Conservation (phyloP, 2,797 vertebrate species). For the Microtus obscurus region DNA sequence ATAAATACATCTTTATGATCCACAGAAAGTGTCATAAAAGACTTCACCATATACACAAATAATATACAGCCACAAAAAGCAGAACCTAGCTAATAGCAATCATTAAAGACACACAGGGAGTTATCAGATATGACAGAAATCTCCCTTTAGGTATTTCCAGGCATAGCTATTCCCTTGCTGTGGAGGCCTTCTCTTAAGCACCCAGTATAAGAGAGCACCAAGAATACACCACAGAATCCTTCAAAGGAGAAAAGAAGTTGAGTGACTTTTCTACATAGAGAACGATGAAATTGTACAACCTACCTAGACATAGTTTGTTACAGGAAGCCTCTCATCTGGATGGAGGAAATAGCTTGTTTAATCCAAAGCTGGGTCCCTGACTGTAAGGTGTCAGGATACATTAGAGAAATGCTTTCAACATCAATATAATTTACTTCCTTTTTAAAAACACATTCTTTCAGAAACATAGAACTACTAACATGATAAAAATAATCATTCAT, state of each 20-base stretch:
- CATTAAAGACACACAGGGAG: not conserved
- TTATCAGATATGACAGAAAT: not conserved
- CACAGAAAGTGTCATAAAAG: constrained; percentile 11
- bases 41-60: not conserved
- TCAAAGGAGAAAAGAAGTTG: not conserved
- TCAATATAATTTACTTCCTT: not conserved
- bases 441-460: not conserved
- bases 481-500: not conserved
- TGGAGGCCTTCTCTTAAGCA: not conserved
- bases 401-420: not conserved
- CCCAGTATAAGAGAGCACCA: not conserved
- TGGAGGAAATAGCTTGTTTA: not conserved
- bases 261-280: constrained; percentile 4
- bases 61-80: constrained; percentile 20
- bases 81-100: not conserved
- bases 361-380: not conserved
- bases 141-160: not conserved
- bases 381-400: not conserved
- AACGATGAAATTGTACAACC: not conserved
- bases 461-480: not conserved
- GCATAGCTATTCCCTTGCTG: not conserved
- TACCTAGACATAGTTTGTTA: not conserved
- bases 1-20: not conserved
- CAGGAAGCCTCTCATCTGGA: not conserved
- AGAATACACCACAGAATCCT: not conserved